phyloP scores from a whole-genome alignment of 2,113 vertebrate species.

The Larimichthys crocea region DNA sequence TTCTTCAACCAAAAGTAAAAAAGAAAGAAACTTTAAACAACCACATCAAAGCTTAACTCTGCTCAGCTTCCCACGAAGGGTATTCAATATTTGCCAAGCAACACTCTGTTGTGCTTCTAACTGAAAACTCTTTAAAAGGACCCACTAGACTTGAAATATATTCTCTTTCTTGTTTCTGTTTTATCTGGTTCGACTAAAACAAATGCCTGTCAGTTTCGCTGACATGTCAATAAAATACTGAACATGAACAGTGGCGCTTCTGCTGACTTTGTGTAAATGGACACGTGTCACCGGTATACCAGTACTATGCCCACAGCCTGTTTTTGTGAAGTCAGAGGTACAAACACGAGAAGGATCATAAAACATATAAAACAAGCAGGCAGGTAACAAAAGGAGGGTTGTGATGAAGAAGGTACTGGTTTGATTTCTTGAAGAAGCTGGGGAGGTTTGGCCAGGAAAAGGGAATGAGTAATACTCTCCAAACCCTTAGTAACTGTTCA shows the following conservation, averaged over 20 bases:
- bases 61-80: neutral
- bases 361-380: slow-evolving; percentile 26
- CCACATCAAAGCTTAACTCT: neutral
- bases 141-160: neutral
- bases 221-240: neutral
- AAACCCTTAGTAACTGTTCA: slow-evolving; percentile 26
- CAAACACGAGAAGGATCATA: slow-evolving; percentile 42
- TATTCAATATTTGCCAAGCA: neutral
- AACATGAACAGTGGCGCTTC: neutral
- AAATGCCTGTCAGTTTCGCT: neutral
- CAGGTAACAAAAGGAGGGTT: slow-evolving; percentile 18
- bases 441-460: slow-evolving; percentile 30
- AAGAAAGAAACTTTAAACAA: neutral
- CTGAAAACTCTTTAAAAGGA: slow-evolving; percentile 13
- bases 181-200: neutral
- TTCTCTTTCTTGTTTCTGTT: slow-evolving; percentile 4
- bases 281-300: neutral
- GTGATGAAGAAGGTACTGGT: slow-evolving; percentile 39
- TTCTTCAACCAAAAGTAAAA: slow-evolving; percentile 1
- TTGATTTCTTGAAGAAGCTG: slow-evolving; percentile 40
- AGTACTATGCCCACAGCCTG: neutral
- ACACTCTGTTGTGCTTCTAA: neutral
- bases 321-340: slow-evolving; percentile 30
- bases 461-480: slow-evolving; percentile 44
- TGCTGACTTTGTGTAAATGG: slow-evolving; percentile 13